Conservation (phyloP, 2,113 vertebrate species). For the Tringa solitaria region DNA sequence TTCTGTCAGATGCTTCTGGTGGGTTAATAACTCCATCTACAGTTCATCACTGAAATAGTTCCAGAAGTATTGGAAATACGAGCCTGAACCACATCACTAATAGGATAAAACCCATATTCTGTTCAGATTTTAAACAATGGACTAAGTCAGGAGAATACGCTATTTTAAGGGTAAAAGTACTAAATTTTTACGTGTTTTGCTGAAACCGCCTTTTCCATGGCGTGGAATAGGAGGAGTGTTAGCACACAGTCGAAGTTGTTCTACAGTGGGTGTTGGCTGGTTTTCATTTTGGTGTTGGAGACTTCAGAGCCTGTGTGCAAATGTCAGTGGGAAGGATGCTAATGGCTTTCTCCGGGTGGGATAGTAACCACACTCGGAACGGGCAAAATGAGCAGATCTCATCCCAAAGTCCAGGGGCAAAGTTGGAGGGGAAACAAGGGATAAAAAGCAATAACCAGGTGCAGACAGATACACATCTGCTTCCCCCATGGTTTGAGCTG, state of each 20-base stretch:
- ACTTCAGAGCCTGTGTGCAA: not conserved
- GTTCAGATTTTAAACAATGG: not conserved
- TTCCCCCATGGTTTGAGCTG: not conserved
- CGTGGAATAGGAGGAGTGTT: accelerated
- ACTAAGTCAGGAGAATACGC: not conserved
- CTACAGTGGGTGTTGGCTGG: not conserved
- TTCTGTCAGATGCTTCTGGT: not conserved
- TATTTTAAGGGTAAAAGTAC: not conserved
- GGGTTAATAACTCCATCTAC: slow-evolving; percentile 70
- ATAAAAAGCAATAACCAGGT: not conserved
- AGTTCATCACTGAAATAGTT: slow-evolving; percentile 59
- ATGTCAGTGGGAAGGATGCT: not conserved
- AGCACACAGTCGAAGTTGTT: not conserved
- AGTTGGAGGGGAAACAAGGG: not conserved
- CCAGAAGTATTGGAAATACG: not conserved
- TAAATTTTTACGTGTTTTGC: not conserved
- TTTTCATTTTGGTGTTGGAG: not conserved
- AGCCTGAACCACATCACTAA: not conserved
- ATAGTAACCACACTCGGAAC: not conserved
- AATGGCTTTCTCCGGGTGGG: not conserved
- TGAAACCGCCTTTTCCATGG: not conserved
- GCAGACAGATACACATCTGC: not conserved
- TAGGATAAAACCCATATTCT: not conserved
- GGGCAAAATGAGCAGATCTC: not conserved
- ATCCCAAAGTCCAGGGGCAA: not conserved